Conservation (phyloP, 2,888 invertebrate genomes). For the Anthophora plumipes region DNA sequence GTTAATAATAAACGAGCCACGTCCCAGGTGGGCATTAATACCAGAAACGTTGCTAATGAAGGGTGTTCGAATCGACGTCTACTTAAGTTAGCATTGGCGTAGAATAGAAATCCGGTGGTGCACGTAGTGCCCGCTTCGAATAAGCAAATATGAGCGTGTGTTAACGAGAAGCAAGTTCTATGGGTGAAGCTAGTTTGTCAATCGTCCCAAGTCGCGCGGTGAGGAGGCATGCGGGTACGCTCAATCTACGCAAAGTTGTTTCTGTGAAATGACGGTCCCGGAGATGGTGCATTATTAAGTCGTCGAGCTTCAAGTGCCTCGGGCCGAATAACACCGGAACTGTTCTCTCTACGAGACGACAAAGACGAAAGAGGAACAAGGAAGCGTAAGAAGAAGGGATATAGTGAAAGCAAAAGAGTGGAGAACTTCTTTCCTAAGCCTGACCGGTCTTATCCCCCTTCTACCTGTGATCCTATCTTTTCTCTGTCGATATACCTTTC, state of each 20-base stretch:
- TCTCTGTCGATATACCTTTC: slow-evolving; percentile 15
- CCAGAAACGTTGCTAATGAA: slow-evolving; percentile 20
- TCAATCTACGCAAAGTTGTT: slow-evolving; percentile 65
- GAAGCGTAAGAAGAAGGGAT: not conserved
- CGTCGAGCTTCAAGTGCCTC: slow-evolving; percentile 54
- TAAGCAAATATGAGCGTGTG: slow-evolving; percentile 48
- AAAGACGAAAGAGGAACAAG: not conserved
- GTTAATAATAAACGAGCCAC: not conserved
- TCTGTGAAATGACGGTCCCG: slow-evolving; percentile 62
- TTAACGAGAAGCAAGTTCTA: slow-evolving; percentile 55
- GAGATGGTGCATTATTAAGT: slow-evolving; percentile 71
- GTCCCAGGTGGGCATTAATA: slow-evolving; percentile 16
- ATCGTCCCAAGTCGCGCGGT: slow-evolving; percentile 42
- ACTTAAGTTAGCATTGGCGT: too few species aligned
- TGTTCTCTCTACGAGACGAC: slow-evolving; percentile 21
- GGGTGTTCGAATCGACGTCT: not conserved
- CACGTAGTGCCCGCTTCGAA: not conserved
- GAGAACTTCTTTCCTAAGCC: slow-evolving; percentile 12
- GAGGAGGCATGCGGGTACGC: slow-evolving; percentile 27
- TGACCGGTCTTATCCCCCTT: slow-evolving; percentile 23
- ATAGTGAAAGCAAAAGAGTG: not conserved
- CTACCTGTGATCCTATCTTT: not conserved
- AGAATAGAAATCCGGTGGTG: not conserved
- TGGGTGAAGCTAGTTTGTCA: slow-evolving; percentile 46
- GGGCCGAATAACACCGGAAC: slow-evolving; percentile 37